A percentile compares a stretch with the other conserved stretches of the same genome.
phyloP scores from a whole-genome alignment of 2,797 vertebrate species.

The Hephaestus fuliginosus region DNA sequence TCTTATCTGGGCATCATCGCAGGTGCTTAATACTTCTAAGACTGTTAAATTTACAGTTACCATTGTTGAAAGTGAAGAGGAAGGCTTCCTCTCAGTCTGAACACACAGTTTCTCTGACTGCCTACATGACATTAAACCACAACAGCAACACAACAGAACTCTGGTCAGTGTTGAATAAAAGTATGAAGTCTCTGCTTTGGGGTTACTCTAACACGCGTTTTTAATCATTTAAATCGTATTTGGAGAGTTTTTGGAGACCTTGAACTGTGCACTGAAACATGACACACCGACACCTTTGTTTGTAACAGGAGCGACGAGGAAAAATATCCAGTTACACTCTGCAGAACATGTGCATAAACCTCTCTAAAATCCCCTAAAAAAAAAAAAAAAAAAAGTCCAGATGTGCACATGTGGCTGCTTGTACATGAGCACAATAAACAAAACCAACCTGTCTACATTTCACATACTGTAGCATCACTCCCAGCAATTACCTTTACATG shows the following conservation, averaged over 20 bases:
- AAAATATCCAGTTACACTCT: not conserved
- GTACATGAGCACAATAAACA: not conserved
- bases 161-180: not conserved
- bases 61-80: not conserved
- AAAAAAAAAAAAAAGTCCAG: not conserved
- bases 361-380: not conserved
- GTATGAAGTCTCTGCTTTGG: not conserved
- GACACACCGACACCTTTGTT: not conserved
- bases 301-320: not conserved
- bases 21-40: not conserved
- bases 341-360: not conserved
- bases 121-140: not conserved
- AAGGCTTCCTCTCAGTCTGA: not conserved
- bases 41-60: not conserved
- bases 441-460: too few relatives aligned
- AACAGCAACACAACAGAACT: not conserved
- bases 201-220: not conserved
- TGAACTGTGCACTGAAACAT: constrained; percentile 1
- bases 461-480: not conserved
- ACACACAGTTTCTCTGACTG: not conserved
- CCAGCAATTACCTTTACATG: too few relatives aligned
- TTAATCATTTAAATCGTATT: not conserved
- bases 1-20: not conserved
- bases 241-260: not conserved
- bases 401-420: not conserved